Base-by-base conservation (phyloP, 2,113 vertebrate genomes). In the Sminthopsis crassicaudata region DNA sequence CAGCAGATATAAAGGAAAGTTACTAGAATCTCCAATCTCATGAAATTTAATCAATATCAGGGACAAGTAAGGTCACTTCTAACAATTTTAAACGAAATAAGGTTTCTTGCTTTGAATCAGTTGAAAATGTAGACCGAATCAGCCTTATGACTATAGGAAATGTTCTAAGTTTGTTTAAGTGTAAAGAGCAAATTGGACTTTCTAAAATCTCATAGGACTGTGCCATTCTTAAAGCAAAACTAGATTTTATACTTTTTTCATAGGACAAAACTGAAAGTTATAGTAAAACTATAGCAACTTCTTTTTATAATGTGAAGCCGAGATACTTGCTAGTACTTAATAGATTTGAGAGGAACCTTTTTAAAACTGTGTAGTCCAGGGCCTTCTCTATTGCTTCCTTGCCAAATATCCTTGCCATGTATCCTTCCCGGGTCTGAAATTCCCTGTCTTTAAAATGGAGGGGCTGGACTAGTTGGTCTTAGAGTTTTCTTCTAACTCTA, bases 201-300 rank as follows among this genome's bases (percentile, higher is more conserved):
- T 3, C 60, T n/a, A 26, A 0, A 9, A 30, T 90, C 48, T 30
- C 22, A 7, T 10, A 48, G 2, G 36, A 76, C 60, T 76, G 9
- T 22, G n/a, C 42, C 42, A 84, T 84, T 84, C 5, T 84, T 50
- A 46, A 16, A 25, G 23, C 24, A 24, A 16, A 46, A 19, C 48
- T n/a, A 0, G 2, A 3, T 53, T 24, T 48, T 26, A 3, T 52
- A 16, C 46, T 57, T 46, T 52, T 42, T 14, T 5, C n/a, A 36
- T 46, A 50, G 2, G 0, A 46, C 27, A 30, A 30, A 46, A 53
- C 25, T 46, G 12, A 8, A 91, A 60, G 51, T 46, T 36, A 6
- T 3, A 0, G 16, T 3, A 0, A 53, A 42, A 7, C 0, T 30
- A 6, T 36, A 57, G 14, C 76, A 24, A 42, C 12, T 12, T 3